These are phyloP conservation scores for Morus bassanus DNA, from an alignment of 2,797 vertebrate species.

Conservation along the genomic window DNA sequence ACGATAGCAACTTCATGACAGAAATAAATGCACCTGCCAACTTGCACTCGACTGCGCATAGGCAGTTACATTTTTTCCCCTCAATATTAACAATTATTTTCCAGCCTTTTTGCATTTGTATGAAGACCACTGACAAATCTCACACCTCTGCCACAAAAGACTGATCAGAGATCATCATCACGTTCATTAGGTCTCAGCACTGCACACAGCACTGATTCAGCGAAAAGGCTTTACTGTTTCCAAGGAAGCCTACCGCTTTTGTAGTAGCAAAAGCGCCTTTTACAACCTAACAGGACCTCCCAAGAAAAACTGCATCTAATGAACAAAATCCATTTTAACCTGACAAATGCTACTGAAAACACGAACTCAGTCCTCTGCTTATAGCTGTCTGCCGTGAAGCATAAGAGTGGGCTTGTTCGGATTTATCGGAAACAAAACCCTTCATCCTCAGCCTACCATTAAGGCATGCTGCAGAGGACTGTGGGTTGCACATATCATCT, in stretches of 20 bases:
- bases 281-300: not conserved
- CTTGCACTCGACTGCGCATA: fast-evolving
- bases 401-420: not conserved
- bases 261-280: not conserved
- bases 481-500: not conserved
- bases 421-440: not conserved
- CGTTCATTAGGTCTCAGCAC: not conserved
- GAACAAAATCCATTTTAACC: not conserved
- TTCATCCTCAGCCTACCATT: not conserved
- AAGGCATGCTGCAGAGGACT: not conserved
- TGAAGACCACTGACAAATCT: not conserved
- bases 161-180: not conserved
- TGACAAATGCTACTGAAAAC: not conserved
- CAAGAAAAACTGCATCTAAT: not conserved
- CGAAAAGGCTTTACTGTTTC: not conserved
- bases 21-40: not conserved
- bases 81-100: not conserved
- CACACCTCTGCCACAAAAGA: not conserved
- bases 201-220: not conserved
- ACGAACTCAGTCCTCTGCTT: not conserved
- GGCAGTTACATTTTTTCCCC: not conserved
- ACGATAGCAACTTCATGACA: fast-evolving
- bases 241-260: not conserved
- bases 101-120: not conserved
- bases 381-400: not conserved